A percentile compares a stretch with the other conserved stretches of the same genome.
Conservation (phyloP, 2,797 vertebrate species). For the Xerus rutilus region DNA sequence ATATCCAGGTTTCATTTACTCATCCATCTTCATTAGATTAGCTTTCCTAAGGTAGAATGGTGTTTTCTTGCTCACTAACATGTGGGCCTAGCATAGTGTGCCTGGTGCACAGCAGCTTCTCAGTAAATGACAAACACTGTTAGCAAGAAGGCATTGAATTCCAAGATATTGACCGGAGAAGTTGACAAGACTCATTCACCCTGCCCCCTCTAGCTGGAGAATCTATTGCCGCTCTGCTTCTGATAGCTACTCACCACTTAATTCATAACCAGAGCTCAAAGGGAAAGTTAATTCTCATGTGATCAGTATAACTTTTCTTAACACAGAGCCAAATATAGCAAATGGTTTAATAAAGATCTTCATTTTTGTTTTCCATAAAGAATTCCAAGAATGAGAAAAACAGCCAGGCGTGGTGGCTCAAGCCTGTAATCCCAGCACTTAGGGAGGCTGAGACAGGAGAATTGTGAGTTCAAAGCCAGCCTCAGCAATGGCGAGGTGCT, state of each 20-base stretch:
- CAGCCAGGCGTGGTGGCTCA: too few species aligned
- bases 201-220: slow-evolving; percentile 3
- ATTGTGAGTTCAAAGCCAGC: too few species aligned
- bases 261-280: neutral
- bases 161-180: neutral
- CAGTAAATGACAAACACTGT: neutral
- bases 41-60: neutral
- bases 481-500: too few species aligned
- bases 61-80: neutral
- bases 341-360: neutral
- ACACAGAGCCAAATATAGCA: slow-evolving; percentile 34
- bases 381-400: slow-evolving; percentile 27
- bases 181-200: neutral
- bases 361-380: slow-evolving; percentile 49
- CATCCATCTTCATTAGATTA: neutral
- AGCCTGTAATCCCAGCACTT: too few species aligned
- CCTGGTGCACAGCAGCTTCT: neutral
- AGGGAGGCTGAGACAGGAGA: too few species aligned
- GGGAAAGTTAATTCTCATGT: slow-evolving; percentile 51
- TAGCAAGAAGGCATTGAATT: neutral
- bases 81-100: neutral
- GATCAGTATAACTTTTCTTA: slow-evolving; percentile 17
- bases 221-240: neutral
- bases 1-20: neutral
- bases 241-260: neutral